These are phyloP conservation scores for Natator depressus DNA, from an alignment of 2,113 vertebrate species.

Conservation along the genomic window DNA sequence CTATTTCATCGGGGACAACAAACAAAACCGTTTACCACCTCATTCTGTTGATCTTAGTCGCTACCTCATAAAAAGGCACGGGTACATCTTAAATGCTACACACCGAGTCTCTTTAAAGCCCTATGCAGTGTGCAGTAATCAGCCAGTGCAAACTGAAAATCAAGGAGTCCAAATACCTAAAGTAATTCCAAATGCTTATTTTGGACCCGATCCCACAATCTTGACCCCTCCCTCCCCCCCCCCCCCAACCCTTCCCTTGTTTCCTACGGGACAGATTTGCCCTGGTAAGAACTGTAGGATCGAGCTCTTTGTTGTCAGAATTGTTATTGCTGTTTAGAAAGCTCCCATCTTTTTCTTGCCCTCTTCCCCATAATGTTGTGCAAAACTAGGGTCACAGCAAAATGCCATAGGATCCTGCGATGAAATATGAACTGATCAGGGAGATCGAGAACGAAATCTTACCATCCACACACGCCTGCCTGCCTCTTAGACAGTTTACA, in stretches of 20 bases:
- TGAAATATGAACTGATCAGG: neutral
- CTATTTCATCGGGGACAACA: neutral
- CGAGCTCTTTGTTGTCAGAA: neutral
- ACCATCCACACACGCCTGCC: no score
- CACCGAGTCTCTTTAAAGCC: neutral
- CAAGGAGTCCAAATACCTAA: neutral
- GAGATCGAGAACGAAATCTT: neutral
- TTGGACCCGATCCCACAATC: neutral
- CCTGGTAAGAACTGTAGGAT: neutral
- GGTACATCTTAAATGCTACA: neutral
- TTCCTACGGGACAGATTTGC: neutral
- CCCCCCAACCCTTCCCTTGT: neutral
- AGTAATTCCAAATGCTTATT: neutral
- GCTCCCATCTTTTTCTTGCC: neutral
- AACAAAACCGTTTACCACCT: neutral
- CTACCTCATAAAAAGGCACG: neutral
- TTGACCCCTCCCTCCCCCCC: no score
- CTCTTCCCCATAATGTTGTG: neutral
- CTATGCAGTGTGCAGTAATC: no score
- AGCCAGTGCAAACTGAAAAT: neutral
- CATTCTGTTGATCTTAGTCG: neutral
- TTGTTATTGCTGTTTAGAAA: neutral
- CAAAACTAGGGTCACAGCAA: neutral
- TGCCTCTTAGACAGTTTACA: neutral
- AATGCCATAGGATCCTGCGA: neutral